phyloP scores from a whole-genome alignment of 2,113 vertebrate species.

The Hippocampus zosterae region DNA sequence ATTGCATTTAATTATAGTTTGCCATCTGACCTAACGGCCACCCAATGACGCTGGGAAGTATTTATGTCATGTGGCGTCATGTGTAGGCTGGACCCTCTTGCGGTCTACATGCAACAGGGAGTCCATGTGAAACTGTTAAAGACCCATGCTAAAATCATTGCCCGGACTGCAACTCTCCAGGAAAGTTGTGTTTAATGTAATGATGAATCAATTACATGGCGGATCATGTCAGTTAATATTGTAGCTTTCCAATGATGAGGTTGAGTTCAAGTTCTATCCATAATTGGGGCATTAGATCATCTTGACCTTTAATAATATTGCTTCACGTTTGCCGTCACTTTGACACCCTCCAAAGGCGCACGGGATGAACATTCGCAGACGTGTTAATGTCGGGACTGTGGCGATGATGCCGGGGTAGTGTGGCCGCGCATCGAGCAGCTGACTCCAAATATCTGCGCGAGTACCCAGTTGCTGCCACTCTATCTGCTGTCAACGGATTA shows the following conservation, averaged over 20 bases:
- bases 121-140: constrained; percentile 12
- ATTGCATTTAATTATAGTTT: constrained; percentile 38
- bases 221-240: neutral
- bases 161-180: constrained; percentile 6
- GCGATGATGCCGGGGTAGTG: constrained; percentile 8
- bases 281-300: neutral
- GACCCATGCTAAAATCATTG: neutral
- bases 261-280: neutral
- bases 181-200: neutral
- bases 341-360: constrained; percentile 6
- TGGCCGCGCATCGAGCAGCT: constrained; percentile 28
- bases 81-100: constrained; percentile 21
- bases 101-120: constrained; percentile 1
- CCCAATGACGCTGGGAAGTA: constrained; percentile 41
- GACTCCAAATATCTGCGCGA: constrained; percentile 34
- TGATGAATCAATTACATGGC: neutral
- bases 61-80: constrained; percentile 52
- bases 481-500: constrained; percentile 55
- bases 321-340: constrained; percentile 9
- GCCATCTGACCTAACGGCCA: constrained; percentile 28
- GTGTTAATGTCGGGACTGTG: constrained; percentile 23
- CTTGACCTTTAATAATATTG: neutral
- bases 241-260: neutral
- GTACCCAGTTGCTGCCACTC: constrained; percentile 53
- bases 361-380: constrained; percentile 9